phyloP scores from a whole-genome alignment of 2,888 invertebrate species.

The Conchocele bisecta region DNA sequence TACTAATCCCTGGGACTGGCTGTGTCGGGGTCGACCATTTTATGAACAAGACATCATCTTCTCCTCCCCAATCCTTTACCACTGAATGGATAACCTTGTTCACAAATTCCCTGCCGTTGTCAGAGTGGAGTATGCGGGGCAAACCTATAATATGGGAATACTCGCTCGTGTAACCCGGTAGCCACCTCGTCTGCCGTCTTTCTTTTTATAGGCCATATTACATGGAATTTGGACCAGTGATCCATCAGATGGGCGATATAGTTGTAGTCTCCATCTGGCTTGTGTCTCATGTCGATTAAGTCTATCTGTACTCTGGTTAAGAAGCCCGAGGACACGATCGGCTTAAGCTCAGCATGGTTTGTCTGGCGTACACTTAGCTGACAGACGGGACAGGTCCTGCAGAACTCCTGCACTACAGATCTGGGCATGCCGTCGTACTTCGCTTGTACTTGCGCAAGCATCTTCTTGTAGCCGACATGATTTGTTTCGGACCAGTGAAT shows the following conservation, averaged over 20 bases:
- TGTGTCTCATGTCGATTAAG: constrained; percentile 48
- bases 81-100: constrained; percentile 25
- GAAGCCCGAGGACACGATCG: constrained; percentile 30
- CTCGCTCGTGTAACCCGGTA: constrained; percentile 30
- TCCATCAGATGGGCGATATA: constrained; percentile 46
- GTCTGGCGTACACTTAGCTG: constrained; percentile 3
- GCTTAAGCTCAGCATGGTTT: constrained; percentile 29
- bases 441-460: neutral
- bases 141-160: constrained; percentile 36
- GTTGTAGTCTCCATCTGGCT: constrained; percentile 39
- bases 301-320: constrained; percentile 34
- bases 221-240: constrained; percentile 46
- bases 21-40: constrained; percentile 35
- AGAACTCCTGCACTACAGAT: neutral
- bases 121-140: constrained; percentile 38
- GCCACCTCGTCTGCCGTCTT: constrained; percentile 48
- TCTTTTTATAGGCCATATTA: constrained; percentile 38
- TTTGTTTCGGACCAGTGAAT: too few relatives aligned
- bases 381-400: constrained; percentile 11
- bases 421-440: constrained; percentile 8
- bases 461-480: too few relatives aligned
- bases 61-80: constrained; percentile 19
- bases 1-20: constrained; percentile 36
- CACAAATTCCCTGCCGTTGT: constrained; percentile 48
- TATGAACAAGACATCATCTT: constrained; percentile 1